Base-by-base conservation (phyloP, 2,113 vertebrate genomes). In the Rhipidura dahli region DNA sequence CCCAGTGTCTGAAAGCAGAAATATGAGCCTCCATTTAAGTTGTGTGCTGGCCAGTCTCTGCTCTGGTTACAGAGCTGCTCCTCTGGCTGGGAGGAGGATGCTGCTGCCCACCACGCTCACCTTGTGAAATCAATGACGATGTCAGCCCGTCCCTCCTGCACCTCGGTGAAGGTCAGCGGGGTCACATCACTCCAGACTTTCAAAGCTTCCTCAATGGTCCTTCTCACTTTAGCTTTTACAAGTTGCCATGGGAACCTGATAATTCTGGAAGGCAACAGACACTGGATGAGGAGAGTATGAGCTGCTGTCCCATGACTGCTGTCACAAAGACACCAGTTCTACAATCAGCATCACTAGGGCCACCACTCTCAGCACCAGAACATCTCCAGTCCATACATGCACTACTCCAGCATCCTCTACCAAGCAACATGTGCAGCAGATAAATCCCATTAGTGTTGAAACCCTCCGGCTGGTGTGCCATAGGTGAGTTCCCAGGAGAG, bases 131-230 rank as follows among this genome's bases (percentile, higher is more conserved):
- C 98, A 4, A 99, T 99, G 94, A 97, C 97, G 21, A 99, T 99
- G 97, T 99, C 99, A 2, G 99, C 98, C 8, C 91, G 98, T 47
- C 98, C 98, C 33, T 98, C 96, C 28, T 94, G 97, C 89, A 99
- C 96, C 97, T 99, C 99, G 0, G 98, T 99, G 95, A 99, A 99
- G 80, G 98, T 99, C 77, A 99, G 98, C 0, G 99, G 99, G 0
- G 99, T 99, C 91, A 99, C 98, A 0, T 99, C 98, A 1, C 99
- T 99, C 99, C 99, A 99, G 53, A 99, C 98, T 65, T 97, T 97
- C 63, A 99, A 90, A 18, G 99, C 99, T 33, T 99, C 98, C n/a
- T 97, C 97, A 10, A 99, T 96, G 6, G 98, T 98, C 5, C 96
- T 97, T 13, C 97, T 98, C 30, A 99, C 99, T 83, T 98, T 98